Conservation (phyloP, 2,113 vertebrate species). For the Gopherus evgoodei region DNA sequence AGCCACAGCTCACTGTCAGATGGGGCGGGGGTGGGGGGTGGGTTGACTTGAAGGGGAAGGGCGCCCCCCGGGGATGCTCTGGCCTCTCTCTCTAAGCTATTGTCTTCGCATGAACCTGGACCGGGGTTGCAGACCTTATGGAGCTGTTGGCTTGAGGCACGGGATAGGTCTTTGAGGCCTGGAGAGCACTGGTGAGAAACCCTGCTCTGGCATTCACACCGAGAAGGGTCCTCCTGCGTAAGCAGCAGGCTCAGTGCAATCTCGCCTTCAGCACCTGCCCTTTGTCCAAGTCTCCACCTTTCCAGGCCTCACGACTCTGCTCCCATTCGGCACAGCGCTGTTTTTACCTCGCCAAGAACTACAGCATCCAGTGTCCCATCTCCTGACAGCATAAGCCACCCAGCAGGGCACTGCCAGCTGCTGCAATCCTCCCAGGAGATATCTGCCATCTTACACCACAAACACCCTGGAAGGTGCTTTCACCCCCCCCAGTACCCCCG, state of each 20-base stretch:
- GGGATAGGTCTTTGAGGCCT: neutral
- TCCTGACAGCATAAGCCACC: neutral
- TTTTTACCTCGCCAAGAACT: neutral
- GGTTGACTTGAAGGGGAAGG: neutral
- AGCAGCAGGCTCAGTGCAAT: neutral
- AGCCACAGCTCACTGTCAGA: neutral
- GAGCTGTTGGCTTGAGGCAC: neutral
- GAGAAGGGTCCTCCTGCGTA: no score
- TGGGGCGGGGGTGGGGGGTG: rapidly evolving
- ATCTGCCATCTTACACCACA: neutral
- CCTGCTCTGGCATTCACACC: neutral
- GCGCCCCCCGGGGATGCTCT: neutral
- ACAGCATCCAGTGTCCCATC: neutral
- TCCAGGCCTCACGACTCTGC: neutral
- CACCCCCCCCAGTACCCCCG: no score
- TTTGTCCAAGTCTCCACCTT: neutral
- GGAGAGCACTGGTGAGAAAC: neutral
- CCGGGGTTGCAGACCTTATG: neutral
- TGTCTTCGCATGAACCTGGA: neutral
- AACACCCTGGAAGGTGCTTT: neutral
- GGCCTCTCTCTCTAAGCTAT: no score
- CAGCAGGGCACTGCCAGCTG: no score
- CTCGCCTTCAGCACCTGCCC: neutral
- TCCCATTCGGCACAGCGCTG: neutral
- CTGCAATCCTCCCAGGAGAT: neutral